Base-by-base conservation (phyloP, 2,888 invertebrate genomes). In the Atethmia centrago region DNA sequence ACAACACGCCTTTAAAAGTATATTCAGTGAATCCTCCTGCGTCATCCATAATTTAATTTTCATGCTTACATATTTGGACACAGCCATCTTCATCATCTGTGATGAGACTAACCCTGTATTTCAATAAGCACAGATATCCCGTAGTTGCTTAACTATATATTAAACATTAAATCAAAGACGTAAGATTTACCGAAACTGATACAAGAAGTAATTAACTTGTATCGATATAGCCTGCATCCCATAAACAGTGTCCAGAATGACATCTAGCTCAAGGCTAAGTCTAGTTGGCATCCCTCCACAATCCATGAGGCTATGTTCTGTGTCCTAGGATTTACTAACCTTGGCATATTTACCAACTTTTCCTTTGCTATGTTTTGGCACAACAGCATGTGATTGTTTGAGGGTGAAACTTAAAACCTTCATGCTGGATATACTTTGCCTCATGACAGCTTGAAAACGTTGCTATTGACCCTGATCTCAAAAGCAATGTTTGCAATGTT, bases 241-340 rank as follows among this genome's bases (percentile, higher is more conserved):
- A 71, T 67, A 68, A 74, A 71, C 56, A 42, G 40, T 68, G 31
- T 47, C 36, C n/a, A 62, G 84, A 71, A 81, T n/a, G n/a, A n/a
- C n/a, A n/a, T 71, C 7, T 76, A 66, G 80, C 59, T 72, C 82
- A 82, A 76, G 84, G 84, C 69, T 56, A 65, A 61, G 55, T 55
- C 47, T 73, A 62, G 40, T 79, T 85, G 85, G 85, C 85, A 86
- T 19, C 58, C 49, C 70, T 86, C 86, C 85, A 85, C 70, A 14
- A 66, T 58, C 65, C 53, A 79, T 45, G 70, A 83, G 74, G 56
- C 49, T 75, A n/a, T 63, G 31, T 51, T 51, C 59, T 61, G 55
- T 47, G 47, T 68, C 58, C 84, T 71, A 83, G 65, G 66, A 66
- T 70, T 28, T 66, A 28, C 21, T 68, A 63, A 71, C 80, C 84